phyloP scores from a whole-genome alignment of 1,140 invertebrate genomes.

The Carposina sasakii region DNA sequence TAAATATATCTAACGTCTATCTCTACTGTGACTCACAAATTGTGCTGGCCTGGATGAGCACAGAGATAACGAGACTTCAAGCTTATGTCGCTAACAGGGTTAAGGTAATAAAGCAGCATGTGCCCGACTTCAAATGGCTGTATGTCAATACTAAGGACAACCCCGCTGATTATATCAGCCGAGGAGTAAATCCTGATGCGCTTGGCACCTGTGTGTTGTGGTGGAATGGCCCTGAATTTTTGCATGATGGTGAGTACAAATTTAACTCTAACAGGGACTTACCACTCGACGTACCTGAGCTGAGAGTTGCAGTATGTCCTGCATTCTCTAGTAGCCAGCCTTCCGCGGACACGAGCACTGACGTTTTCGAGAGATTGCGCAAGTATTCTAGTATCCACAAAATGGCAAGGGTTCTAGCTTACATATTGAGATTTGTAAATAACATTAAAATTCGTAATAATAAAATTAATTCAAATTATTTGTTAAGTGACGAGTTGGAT shows the following conservation, averaged over 20 bases:
- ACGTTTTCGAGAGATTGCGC: background rate
- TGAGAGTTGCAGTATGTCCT: background rate
- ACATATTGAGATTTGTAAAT: no score
- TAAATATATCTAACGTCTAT: conserved; percentile 7
- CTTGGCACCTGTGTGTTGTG: conserved; percentile 1
- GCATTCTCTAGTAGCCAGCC: background rate
- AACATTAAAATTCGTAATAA: background rate
- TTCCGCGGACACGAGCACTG: background rate
- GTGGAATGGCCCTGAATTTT: conserved; percentile 13
- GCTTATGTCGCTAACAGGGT: conserved; percentile 27
- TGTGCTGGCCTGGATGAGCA: conserved; percentile 22
- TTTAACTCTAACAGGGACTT: background rate
- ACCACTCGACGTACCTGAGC: background rate
- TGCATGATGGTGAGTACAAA: conserved; percentile 3
- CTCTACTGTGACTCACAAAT: conserved; percentile 23
- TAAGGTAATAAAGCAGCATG: conserved; percentile 30
- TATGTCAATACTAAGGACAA: conserved; percentile 14
- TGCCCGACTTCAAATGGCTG: conserved; percentile 5
- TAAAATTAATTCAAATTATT: background rate
- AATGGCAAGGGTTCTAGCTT: no score
- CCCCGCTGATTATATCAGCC: conserved; percentile 13
- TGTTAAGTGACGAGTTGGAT: background rate
- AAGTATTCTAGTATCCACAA: background rate
- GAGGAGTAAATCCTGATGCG: conserved; percentile 12
- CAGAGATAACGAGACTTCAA: conserved; percentile 14